A percentile compares a stretch with the other conserved stretches of the same genome.
These are phyloP conservation scores for Cotesia glomerata DNA, from an alignment of 1,140 invertebrate species.

Conservation along the genomic window DNA sequence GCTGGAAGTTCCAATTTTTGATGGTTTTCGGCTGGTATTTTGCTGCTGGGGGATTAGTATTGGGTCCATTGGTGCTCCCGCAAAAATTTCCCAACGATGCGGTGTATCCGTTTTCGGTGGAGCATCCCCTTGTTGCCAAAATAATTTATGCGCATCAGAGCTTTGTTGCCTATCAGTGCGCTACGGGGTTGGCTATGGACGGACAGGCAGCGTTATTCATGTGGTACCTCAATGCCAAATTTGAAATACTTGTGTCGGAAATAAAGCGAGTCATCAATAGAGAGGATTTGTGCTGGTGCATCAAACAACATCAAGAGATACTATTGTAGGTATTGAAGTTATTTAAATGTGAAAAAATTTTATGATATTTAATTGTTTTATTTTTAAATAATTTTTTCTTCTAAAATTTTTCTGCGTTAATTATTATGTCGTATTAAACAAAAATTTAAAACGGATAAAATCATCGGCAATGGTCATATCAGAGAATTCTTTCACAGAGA, in stretches of 20 bases:
- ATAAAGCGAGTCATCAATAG: not conserved
- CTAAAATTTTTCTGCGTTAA: too few relatives aligned
- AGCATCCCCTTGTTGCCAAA: slow-evolving; percentile 5
- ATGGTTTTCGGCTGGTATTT: slow-evolving; percentile 2
- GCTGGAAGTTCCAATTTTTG: slow-evolving; percentile 3
- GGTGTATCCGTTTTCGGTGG: slow-evolving; percentile 38
- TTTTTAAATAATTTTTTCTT: too few relatives aligned
- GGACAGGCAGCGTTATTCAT: slow-evolving; percentile 35
- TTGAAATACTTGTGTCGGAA: slow-evolving; percentile 35
- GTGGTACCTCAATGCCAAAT: slow-evolving; percentile 37
- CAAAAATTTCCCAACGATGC: slow-evolving; percentile 33
- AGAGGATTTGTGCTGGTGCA: slow-evolving; percentile 9
- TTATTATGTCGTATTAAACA: too few relatives aligned
- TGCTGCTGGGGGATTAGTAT: not conserved
- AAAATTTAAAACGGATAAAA: too few relatives aligned
- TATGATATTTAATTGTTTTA: too few relatives aligned
- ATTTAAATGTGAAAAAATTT: too few relatives aligned
- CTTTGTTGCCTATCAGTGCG: slow-evolving; percentile 31
- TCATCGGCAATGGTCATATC: too few relatives aligned
- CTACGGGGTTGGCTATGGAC: slow-evolving; percentile 28
- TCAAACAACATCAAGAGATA: slow-evolving; percentile 34
- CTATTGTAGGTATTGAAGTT: slow-evolving; percentile 18
- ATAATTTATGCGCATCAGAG: slow-evolving; percentile 37
- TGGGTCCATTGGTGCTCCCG: slow-evolving; percentile 31
- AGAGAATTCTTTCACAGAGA: not conserved